Percentiles rank a stretch among this genome's conserved stretches.
These are phyloP conservation scores for Centroberyx gerrardi DNA, from an alignment of 2,797 vertebrate species.

Conservation along the genomic window DNA sequence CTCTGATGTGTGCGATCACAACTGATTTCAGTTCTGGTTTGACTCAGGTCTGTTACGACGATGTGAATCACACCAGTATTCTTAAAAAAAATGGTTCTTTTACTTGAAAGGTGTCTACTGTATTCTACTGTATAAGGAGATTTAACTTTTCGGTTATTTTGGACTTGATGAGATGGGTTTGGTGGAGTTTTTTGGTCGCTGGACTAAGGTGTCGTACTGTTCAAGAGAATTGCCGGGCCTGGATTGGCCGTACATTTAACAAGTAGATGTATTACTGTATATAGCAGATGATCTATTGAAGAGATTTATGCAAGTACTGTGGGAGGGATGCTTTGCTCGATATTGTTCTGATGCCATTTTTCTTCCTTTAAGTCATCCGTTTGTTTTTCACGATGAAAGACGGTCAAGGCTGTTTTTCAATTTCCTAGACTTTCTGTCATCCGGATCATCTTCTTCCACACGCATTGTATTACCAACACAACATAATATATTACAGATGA, in stretches of 20 bases:
- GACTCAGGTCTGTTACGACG: constrained; percentile 52
- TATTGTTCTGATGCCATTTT: constrained; percentile 52
- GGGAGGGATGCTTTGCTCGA: constrained; percentile 56
- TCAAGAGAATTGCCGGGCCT: constrained; percentile 45
- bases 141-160: constrained; percentile 50
- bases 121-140: constrained; percentile 73
- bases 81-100: constrained; percentile 58
- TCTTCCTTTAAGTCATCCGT: constrained; percentile 11
- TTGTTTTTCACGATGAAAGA: constrained; percentile 36
- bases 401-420: constrained; percentile 28
- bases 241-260: constrained; percentile 46
- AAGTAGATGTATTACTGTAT: constrained; percentile 72
- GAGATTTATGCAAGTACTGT: constrained; percentile 79
- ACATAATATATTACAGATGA: constrained; percentile 10
- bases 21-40: constrained; percentile 37
- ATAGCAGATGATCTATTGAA: constrained; percentile 79
- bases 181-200: constrained; percentile 36
- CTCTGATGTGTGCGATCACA: background rate
- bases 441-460: constrained; percentile 21
- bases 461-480: constrained; percentile 1
- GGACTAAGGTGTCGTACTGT: constrained; percentile 51
- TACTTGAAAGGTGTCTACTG: constrained; percentile 77
- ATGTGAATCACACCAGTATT: constrained; percentile 66
- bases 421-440: constrained; percentile 43
- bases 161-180: constrained; percentile 26